A percentile compares a stretch with the other conserved stretches of the same genome.
Evolutionary conservation across 64 coral and sea anemone species (phyloP).

Genomic region (Anthopleura sola): DNA sequence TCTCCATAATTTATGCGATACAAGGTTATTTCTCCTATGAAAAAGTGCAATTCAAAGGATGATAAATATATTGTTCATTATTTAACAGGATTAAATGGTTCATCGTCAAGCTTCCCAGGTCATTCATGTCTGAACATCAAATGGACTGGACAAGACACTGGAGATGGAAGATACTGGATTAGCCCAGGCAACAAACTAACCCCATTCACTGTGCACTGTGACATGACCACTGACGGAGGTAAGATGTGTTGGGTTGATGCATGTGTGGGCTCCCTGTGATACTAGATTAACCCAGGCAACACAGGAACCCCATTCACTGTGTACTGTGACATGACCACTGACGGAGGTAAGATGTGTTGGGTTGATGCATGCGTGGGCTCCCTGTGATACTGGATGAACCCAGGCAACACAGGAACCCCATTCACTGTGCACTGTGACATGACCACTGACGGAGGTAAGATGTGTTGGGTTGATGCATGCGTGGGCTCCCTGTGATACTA

Average conservation of each 20-base stretch:
- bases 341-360: no score
- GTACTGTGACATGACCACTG: slow-evolving; percentile 29
- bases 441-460: no score
- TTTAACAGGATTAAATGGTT: not conserved
- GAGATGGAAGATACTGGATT: slow-evolving; percentile 18
- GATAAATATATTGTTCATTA: not conserved
- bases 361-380: no score
- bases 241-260: no score
- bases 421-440: no score
- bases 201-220: slow-evolving; percentile 28
- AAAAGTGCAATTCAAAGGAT: not conserved
- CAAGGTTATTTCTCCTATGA: no score
- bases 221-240: slow-evolving; percentile 3
- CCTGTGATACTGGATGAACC: no score
- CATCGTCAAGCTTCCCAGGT: not conserved
- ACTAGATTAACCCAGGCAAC: not conserved
- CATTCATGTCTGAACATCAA: not conserved
- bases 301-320: slow-evolving; percentile 8
- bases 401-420: no score
- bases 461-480: no score
- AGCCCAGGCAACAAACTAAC: not conserved
- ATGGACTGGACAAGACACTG: not conserved
- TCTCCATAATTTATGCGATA: no score
- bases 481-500: no score
- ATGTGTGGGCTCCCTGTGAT: no score